Base-by-base conservation (phyloP, 2,113 vertebrate species). In the Spea bombifrons region DNA sequence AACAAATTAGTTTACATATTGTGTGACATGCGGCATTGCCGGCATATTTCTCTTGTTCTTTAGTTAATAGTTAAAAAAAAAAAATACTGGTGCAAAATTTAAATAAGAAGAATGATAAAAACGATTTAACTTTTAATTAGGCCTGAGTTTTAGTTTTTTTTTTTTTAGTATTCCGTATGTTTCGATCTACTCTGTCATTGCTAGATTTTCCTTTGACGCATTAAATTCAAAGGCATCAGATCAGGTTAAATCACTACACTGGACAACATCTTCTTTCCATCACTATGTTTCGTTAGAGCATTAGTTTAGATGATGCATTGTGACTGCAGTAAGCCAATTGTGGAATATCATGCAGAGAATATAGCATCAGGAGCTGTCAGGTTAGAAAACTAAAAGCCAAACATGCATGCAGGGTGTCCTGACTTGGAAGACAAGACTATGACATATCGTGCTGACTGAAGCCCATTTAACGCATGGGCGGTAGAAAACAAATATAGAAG, bases 231-330 rank as follows among this genome's bases (percentile, higher is more conserved):
- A 78, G 8, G 30, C 59, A 66, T 78, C 76, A 78, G 47, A 78
- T 78, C 43, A 71, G 69, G 76, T 78, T 78, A 78, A 78, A 78
- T 78, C 59, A 78, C 45, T 66, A 49, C 61, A 64, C 69, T 78
- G 76, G 76, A 72, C 69, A 78, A 66, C 76, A 78, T 78, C 77
- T 73, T 79, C 63, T 79, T 73, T 79, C 77, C 77, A 73, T 73
- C 70, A 79, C 15, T 73, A 49, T 66, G 59, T 43, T 17, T 5
- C 13, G 44, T 48, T 48, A 53, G 52, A 48, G 43, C 43, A 66
- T 79, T 79, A 67, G 77, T 66, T 79, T 66, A 79, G 63, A 73
- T 79, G 49, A 73, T 79, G 69, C 49, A 66, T 73, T 79, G 61
- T 73, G 63, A 79, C 77, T 79, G 70, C 70, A 73, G 77, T 12